A percentile compares a stretch with the other conserved stretches of the same genome.
Evolutionary conservation across 2,888 invertebrate genomes (phyloP).

Genomic region (Tortrix viridana): DNA sequence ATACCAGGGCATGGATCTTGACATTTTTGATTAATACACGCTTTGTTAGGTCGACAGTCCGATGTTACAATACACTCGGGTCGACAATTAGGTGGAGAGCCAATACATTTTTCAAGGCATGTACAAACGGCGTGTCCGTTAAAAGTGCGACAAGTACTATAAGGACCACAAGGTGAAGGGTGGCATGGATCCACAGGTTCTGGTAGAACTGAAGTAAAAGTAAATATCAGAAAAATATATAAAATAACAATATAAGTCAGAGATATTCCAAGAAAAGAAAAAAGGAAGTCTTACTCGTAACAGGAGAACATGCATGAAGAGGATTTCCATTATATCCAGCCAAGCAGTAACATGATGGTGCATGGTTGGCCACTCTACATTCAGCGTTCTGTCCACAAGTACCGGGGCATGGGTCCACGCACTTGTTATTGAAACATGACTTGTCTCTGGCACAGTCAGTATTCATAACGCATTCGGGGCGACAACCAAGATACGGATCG

Average conservation of each 20-base stretch:
- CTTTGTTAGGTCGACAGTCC: slow-evolving; percentile 89
- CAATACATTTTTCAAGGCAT: slow-evolving; percentile 88
- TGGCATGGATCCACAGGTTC: slow-evolving; percentile 87
- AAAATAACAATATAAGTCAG: slow-evolving; percentile 53
- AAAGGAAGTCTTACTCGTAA: slow-evolving; percentile 84
- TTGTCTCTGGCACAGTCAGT: slow-evolving; percentile 88
- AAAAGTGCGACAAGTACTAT: slow-evolving; percentile 89
- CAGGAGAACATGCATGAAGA: slow-evolving; percentile 86
- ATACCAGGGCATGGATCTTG: slow-evolving; percentile 90
- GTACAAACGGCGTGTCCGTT: slow-evolving; percentile 91
- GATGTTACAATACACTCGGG: slow-evolving; percentile 92
- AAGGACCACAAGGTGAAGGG: slow-evolving; percentile 91
- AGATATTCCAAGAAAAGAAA: slow-evolving; percentile 55
- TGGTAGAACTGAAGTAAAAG: slow-evolving; percentile 69
- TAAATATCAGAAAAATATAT: slow-evolving; percentile 56
- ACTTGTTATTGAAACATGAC: slow-evolving; percentile 91
- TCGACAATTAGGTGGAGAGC: slow-evolving; percentile 90
- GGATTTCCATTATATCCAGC: slow-evolving; percentile 89
- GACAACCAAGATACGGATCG: slow-evolving; percentile 90
- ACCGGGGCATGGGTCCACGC: slow-evolving; percentile 90
- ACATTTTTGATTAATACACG: slow-evolving; percentile 91
- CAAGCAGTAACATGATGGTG: slow-evolving; percentile 90
- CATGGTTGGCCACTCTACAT: slow-evolving; percentile 90
- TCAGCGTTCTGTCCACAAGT: slow-evolving; percentile 91
- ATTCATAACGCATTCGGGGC: slow-evolving; percentile 92